These are phyloP conservation scores for Chloroclysta siterata DNA, from an alignment of 2,888 invertebrate species.

Conservation along the genomic window DNA sequence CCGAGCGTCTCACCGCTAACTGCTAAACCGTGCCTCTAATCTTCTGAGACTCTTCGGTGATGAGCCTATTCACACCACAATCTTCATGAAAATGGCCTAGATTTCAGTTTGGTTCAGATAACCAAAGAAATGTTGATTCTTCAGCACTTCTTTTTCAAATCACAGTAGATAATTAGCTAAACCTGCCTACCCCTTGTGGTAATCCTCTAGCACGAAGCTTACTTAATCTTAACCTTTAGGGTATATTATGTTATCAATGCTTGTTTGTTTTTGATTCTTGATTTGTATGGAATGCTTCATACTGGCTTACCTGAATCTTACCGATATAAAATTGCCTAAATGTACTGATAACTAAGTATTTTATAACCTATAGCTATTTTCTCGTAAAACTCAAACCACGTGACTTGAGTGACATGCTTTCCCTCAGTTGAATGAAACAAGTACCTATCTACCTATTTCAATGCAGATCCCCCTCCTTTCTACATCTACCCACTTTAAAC, in stretches of 20 bases:
- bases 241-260: not conserved
- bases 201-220: not conserved
- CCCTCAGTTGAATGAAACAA: slow-evolving; percentile 9
- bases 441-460: slow-evolving; percentile 5
- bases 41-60: slow-evolving; percentile 35
- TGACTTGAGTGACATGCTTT: slow-evolving; percentile 3
- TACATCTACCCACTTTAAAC: not conserved
- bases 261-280: not conserved
- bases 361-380: not conserved
- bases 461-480: slow-evolving; percentile 2
- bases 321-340: not conserved
- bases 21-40: slow-evolving; percentile 63
- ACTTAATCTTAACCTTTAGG: not conserved
- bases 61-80: slow-evolving; percentile 7
- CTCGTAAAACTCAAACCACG: slow-evolving; percentile 1
- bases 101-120: slow-evolving; percentile 2
- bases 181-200: not conserved
- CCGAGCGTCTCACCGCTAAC: slow-evolving; percentile 54
- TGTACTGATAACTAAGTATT: not conserved
- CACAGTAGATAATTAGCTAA: not conserved
- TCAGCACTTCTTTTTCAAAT: not conserved
- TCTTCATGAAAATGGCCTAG: not conserved
- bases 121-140: not conserved
- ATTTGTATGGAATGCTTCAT: not conserved
- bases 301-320: not conserved